A percentile compares a stretch with the other conserved stretches of the same genome.
phyloP scores from a whole-genome alignment of 2,113 vertebrate species.

The Dicrurus megarhynchus region DNA sequence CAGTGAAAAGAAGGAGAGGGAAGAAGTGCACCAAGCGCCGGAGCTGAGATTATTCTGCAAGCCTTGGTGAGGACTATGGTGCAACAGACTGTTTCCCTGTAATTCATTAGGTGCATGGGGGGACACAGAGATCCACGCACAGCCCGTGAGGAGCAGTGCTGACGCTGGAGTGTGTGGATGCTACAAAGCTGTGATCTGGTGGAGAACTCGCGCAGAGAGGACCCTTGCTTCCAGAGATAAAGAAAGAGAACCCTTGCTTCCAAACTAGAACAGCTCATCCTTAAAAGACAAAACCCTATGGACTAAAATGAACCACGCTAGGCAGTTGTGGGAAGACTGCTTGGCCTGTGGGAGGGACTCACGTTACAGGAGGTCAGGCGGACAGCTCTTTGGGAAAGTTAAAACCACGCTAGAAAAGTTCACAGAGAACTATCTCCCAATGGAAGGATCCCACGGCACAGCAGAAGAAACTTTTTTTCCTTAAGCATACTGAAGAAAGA shows the following conservation, averaged over 20 bases:
- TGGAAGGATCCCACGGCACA: background rate
- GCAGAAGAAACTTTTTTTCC: background rate
- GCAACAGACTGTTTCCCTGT: background rate
- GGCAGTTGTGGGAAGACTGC: background rate
- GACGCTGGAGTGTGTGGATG: background rate
- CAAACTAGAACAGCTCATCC: background rate
- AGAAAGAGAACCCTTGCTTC: background rate
- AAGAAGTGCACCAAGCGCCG: background rate
- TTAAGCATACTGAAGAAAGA: background rate
- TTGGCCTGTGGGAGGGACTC: background rate
- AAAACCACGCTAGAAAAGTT: background rate
- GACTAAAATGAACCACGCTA: background rate
- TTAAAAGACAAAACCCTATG: background rate
- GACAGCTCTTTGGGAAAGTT: background rate
- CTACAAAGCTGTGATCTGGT: background rate
- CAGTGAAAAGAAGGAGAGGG: background rate
- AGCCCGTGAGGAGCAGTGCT: background rate
- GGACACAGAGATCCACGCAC: no score
- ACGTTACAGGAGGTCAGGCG: background rate
- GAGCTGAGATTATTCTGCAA: background rate
- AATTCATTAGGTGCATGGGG: background rate
- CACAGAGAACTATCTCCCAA: background rate
- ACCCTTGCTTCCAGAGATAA: no score
- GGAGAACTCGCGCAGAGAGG: background rate
- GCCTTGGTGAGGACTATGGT: background rate